Base-by-base conservation (phyloP, 2,888 invertebrate species). In the Acleris holmiana region DNA sequence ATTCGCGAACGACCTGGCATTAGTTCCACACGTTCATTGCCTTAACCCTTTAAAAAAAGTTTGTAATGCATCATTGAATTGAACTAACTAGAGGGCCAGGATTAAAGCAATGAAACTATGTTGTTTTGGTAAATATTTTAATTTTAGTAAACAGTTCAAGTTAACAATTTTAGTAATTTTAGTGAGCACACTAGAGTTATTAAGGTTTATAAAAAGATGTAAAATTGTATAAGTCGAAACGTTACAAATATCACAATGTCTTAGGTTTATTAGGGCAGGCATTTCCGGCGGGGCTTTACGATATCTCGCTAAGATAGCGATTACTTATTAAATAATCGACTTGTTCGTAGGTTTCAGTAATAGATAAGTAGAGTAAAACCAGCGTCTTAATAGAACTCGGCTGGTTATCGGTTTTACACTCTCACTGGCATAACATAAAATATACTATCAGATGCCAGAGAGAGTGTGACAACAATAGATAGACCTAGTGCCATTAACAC, bases 71-170 rank as follows among this genome's bases (percentile, higher is more conserved):
- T 61, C 67, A 65, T 69, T 56, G 29, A 64, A 67, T 69, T 56
- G 41, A 66, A 67, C 53, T 47, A 61, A 64, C 60, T 61, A 63
- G 41, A 76, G 78, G 88, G 82, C 68, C 72, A 79, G 89, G 88
- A 86, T 85, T 86, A 91, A 91, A 91, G 91, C 91, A 91, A 91
- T 91, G 91, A 91, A 91, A 91, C 91, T 71, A 87, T 72, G 66
- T 68, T 66, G 68, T 19, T 77, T 85, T 82, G 71, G 49, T 74
- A 78, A 81, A 79, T 69, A 75, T 59, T 88, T 88, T 88, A 86
- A 85, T 86, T 69, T 74, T 73, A 76, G 68, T 72, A 78, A 80
- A 79, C 72, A 78, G 62, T 44, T 60, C 61, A 40, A 57, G 51
- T 69, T 78, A 76, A 79, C 79, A 84, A 60, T 47, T 54, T 66